Conservation (phyloP, 1,140 invertebrate genomes). For the Euwallacea fornicatus region DNA sequence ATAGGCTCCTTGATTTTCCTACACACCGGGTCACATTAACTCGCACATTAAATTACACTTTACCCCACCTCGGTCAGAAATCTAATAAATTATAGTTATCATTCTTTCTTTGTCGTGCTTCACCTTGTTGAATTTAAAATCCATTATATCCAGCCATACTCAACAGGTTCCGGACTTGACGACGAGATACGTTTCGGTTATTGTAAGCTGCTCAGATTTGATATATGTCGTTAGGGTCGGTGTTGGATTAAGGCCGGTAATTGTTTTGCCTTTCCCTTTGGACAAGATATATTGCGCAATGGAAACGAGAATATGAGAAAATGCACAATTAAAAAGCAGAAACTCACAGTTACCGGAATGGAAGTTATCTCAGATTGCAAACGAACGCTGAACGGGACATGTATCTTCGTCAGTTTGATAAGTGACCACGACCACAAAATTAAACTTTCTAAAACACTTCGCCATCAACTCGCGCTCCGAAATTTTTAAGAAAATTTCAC, state of each 20-base stretch:
- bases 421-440: too few relatives aligned
- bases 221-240: background rate
- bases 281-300: too few relatives aligned
- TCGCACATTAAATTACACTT: slow-evolving; percentile 28
- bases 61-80: slow-evolving; percentile 18
- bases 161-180: slow-evolving; percentile 12
- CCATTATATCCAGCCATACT: slow-evolving; percentile 19
- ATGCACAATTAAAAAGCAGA: too few relatives aligned
- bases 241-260: background rate
- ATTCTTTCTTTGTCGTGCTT: slow-evolving; percentile 21
- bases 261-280: background rate
- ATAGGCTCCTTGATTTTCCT: slow-evolving; percentile 23
- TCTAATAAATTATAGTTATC: slow-evolving; percentile 31
- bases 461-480: too few relatives aligned
- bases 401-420: too few relatives aligned
- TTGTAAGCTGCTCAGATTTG: background rate
- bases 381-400: too few relatives aligned
- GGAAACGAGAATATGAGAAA: too few relatives aligned
- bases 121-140: slow-evolving; percentile 25
- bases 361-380: too few relatives aligned
- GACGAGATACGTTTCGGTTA: slow-evolving; percentile 5
- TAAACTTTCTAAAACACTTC: too few relatives aligned
- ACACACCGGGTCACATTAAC: slow-evolving; percentile 18
- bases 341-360: too few relatives aligned
- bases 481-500: too few relatives aligned